Percentiles rank a stretch among this genome's conserved stretches.
Evolutionary conservation across 1,140 invertebrate species (phyloP).

Genomic region (Pristionchus pacificus): DNA sequence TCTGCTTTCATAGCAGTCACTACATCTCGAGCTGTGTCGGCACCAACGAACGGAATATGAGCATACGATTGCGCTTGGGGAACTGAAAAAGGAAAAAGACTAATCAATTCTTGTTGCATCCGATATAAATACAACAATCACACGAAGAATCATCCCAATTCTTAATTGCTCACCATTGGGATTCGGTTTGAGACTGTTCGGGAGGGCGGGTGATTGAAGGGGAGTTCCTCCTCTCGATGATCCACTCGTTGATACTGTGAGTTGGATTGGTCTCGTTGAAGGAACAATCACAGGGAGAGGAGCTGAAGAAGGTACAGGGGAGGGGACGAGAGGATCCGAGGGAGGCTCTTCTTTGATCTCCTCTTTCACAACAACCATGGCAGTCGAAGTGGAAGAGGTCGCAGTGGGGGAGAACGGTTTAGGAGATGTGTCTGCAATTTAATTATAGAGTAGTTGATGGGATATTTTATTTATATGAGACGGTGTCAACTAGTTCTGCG

Average conservation of each 20-base stretch:
- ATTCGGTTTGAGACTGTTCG: neutral
- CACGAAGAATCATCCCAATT: neutral
- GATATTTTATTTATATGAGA: too few relatives aligned
- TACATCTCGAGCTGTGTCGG: neutral
- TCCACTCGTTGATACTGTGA: neutral
- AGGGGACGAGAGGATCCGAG: too few relatives aligned
- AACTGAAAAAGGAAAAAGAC: neutral
- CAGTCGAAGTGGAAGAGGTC: too few relatives aligned
- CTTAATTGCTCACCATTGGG: neutral
- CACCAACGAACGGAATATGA: neutral
- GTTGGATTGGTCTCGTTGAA: too few relatives aligned
- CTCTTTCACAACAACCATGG: neutral
- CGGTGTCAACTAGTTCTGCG: too few relatives aligned
- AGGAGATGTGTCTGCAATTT: too few relatives aligned
- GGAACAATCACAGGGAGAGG: too few relatives aligned
- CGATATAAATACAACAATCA: neutral
- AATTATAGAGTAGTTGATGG: too few relatives aligned
- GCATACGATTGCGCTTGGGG: neutral
- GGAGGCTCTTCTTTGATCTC: neutral
- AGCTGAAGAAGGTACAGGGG: neutral
- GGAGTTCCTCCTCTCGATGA: neutral
- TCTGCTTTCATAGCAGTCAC: neutral
- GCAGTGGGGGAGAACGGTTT: too few relatives aligned
- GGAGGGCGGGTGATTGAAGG: neutral
- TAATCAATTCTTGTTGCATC: too few relatives aligned